Conservation (phyloP, 1,140 invertebrate genomes). For the Drosophila rufa region DNA sequence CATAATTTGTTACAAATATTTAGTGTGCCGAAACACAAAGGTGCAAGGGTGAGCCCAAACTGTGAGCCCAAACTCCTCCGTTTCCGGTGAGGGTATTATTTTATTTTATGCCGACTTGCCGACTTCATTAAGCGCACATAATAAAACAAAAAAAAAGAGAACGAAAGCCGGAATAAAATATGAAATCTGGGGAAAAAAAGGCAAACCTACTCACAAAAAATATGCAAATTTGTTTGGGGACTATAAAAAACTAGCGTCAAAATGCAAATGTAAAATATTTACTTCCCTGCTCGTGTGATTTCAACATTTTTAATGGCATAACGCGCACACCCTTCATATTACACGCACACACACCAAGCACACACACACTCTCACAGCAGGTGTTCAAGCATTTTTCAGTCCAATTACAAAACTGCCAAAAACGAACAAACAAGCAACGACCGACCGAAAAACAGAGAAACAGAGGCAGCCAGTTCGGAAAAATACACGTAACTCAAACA, state of each 20-base stretch:
- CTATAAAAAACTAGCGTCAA: slow-evolving; percentile 79
- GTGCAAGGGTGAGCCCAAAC: slow-evolving; percentile 15
- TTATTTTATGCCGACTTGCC: slow-evolving; percentile 46
- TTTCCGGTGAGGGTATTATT: slow-evolving; percentile 39
- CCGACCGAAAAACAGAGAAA: slow-evolving; percentile 13
- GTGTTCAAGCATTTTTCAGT: slow-evolving; percentile 71
- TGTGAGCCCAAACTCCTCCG: slow-evolving; percentile 24
- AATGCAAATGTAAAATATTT: slow-evolving; percentile 83
- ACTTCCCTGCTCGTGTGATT: slow-evolving; percentile 76
- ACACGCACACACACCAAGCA: slow-evolving; percentile 1
- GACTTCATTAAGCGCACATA: slow-evolving; percentile 73
- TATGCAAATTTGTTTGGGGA: slow-evolving; percentile 69
- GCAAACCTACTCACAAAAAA: slow-evolving; percentile 42
- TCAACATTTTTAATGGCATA: slow-evolving; percentile 77
- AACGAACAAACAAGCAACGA: slow-evolving; percentile 36
- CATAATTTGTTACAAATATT: slow-evolving; percentile 83
- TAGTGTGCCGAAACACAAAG: slow-evolving; percentile 65
- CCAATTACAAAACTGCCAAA: slow-evolving; percentile 75
- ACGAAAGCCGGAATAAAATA: slow-evolving; percentile 49
- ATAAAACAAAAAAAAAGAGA: slow-evolving; percentile 50
- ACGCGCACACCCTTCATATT: slow-evolving; percentile 37
- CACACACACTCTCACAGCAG: slow-evolving; percentile 47
- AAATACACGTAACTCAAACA: slow-evolving; percentile 44
- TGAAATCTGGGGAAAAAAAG: slow-evolving; percentile 39
- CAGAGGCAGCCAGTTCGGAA: slow-evolving; percentile 12